Evolutionary conservation across 2,113 vertebrate species (phyloP).

Genomic region (Rynchops niger): DNA sequence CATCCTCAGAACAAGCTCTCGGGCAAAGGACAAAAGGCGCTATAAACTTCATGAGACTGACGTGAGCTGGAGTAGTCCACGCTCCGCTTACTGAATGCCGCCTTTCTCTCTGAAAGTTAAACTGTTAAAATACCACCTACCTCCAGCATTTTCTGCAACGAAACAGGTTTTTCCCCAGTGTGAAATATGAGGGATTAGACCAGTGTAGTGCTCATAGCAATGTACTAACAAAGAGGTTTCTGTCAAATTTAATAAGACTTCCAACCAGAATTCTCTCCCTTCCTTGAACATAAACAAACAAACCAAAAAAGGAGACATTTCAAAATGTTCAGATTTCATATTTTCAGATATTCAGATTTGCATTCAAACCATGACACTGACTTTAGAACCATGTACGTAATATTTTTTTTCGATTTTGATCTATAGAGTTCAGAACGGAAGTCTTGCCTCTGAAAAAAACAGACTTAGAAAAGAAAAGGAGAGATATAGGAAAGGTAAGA

Average conservation of each 20-base stretch:
- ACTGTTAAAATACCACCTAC: background rate
- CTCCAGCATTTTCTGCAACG: background rate
- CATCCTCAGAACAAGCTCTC: background rate
- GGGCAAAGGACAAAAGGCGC: background rate
- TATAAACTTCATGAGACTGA: background rate
- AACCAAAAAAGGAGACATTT: background rate
- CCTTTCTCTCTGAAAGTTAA: background rate
- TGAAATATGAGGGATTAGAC: background rate
- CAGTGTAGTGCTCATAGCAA: background rate
- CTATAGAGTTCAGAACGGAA: background rate
- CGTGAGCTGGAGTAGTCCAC: background rate
- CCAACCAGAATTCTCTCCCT: background rate
- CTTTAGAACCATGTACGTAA: background rate
- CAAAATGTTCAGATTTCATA: background rate
- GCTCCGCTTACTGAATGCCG: background rate
- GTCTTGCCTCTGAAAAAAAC: background rate
- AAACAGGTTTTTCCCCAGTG: background rate
- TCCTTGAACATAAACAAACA: background rate
- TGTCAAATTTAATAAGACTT: background rate
- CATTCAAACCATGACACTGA: background rate
- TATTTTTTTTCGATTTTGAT: background rate
- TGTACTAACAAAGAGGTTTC: background rate
- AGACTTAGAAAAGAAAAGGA: background rate
- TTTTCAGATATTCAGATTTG: background rate
- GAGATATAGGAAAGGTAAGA: background rate